Base-by-base conservation (phyloP, 35 echinoderm and acorn worm species). In the Apostichopus californicus region DNA sequence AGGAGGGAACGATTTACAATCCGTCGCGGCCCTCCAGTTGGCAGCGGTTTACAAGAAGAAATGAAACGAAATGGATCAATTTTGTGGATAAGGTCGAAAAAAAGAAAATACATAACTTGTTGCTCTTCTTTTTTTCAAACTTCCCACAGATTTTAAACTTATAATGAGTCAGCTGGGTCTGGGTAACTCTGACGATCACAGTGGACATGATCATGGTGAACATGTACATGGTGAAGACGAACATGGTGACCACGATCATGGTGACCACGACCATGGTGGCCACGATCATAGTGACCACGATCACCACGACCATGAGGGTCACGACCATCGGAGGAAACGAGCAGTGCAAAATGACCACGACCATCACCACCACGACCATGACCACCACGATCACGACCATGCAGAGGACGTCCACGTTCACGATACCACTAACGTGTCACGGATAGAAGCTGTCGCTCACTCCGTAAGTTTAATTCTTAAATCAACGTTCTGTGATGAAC, bases 101-200 rank as follows among this genome's bases (percentile, higher is more conserved):
- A 46, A 46, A 46, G 1, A 46, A 46, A 46, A 46, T 46, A 46
- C 34, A 2, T 46, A 46, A 46, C 34, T 46, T 46, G 34, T 46
- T 46, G 1, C 3, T 46, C 3, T 46, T 46, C 24, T 56, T 83
- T 15, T 83, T 14, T 14, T 83, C 55, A 54, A 17, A 20, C 24
- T 25, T 25, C 24, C 24, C 24, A 25, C 80, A 83, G 80, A 83
- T 83, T 83, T 83, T 46, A 53, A 83, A 55, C 25, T 83, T 25
- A 83, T 83, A 6, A 46, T 83, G 46, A 17, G 34, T 7, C 34
- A 83, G 80, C n/a, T 83, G 80, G 25, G 11, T 14, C 46, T 56
- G 6, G 80, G 53, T 53, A 54, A 3, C 20, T 34, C 22, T 53
- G 79, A 53, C n/a, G 52, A 83, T 34, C 52, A 55, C n/a, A 56